Base-by-base conservation (phyloP, 2,113 vertebrate species). In the Notechis scutatus region DNA sequence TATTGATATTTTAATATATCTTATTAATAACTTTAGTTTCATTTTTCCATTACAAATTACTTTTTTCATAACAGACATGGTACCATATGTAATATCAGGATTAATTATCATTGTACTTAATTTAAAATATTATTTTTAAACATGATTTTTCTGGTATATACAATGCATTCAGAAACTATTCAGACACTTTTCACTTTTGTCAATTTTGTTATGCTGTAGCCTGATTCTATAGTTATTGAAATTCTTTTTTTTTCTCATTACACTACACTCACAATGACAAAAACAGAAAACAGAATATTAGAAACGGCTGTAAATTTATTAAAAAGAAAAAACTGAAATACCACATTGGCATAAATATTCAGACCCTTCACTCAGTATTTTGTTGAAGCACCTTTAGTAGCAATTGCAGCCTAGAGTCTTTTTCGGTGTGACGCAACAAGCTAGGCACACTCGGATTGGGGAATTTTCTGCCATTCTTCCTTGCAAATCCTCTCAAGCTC, bases 81-180 rank as follows among this genome's bases (percentile, higher is more conserved):
- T 55, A 90, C 59, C 2, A 14, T 93, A 81, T 24, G 29, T 61
- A 29, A 50, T 89, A 74, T 92, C 93, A 91, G 94, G 94, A 93
- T 4, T 94, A 94, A 86, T 88, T 85, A 94, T 64, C 90, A 47
- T 92, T 92, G 92, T 93, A 86, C 91, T 81, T 92, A 92, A 94
- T 88, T 93, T 92, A 81, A 94, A 93, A 87, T 54, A 61, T 94
- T 2, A 50, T 50, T 47, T 47, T 47, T 47, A 50, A 50, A 50
- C 47, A 50, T 50, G 92, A 93, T 69, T 54, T 90, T 92, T 93
- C 90, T 93, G 86, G 90, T 86, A 85, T 69, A 69, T 69, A 47
- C 47, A 47, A 1, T 47, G 47, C 47, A 47, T n/a, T 69, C 64
- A 69, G 29, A 69, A 69, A n/a, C 29, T 69, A 69, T 69, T 69